These are phyloP conservation scores for Zeugodacus cucurbitae DNA, from an alignment of 1,140 invertebrate species.

Conservation along the genomic window DNA sequence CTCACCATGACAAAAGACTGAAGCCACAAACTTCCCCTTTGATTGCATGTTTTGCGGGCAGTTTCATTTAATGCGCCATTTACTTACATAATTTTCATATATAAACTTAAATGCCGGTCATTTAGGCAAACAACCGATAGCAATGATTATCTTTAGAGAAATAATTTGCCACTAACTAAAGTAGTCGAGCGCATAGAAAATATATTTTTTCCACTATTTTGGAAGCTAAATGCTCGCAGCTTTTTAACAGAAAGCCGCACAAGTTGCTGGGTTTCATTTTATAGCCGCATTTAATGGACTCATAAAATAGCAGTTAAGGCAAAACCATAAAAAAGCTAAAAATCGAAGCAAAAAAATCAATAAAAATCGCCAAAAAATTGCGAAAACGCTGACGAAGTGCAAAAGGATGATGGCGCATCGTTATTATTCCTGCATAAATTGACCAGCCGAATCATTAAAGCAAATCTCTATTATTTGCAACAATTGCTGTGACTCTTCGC, in stretches of 20 bases:
- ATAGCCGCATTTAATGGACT: not conserved
- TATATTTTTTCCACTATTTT: not conserved
- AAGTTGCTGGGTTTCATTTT: slow-evolving; percentile 5
- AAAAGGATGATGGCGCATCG: not conserved
- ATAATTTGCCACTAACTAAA: slow-evolving; percentile 23
- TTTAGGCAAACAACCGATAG: slow-evolving; percentile 14
- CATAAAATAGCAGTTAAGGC: slow-evolving; percentile 15
- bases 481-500: not conserved
- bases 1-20: not conserved
- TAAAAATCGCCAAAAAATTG: not conserved
- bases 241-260: not conserved
- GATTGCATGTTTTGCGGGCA: not conserved
- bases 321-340: too few species aligned
- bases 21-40: slow-evolving; percentile 10
- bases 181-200: not conserved
- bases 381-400: not conserved
- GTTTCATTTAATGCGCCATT: not conserved
- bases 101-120: slow-evolving; percentile 32
- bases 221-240: not conserved
- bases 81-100: slow-evolving; percentile 31
- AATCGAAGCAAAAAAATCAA: not conserved
- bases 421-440: not conserved
- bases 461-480: slow-evolving; percentile 36
- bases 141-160: slow-evolving; percentile 33
- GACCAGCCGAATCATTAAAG: slow-evolving; percentile 33